These are phyloP conservation scores for Callospermophilus lateralis DNA, from an alignment of 2,113 vertebrate genomes.

Conservation along the genomic window DNA sequence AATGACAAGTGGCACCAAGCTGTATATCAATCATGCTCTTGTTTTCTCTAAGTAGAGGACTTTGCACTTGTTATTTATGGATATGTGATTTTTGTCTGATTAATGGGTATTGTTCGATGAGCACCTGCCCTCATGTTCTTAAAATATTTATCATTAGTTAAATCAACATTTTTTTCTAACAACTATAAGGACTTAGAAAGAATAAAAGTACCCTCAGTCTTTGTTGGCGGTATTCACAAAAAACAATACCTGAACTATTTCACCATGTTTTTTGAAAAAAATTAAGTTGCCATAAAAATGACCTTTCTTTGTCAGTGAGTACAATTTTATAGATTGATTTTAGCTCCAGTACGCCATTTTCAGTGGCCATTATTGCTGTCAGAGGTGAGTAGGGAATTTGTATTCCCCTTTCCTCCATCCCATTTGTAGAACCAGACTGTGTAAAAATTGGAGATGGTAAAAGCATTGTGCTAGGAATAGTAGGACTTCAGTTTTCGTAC, in stretches of 20 bases:
- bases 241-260: conserved; percentile 8
- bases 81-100: not conserved
- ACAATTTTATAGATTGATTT: conserved; percentile 36
- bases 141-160: conserved; percentile 38
- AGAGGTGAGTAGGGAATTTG: not conserved
- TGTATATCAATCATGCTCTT: not conserved
- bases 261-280: conserved; percentile 24
- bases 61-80: not conserved
- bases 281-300: not conserved
- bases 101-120: not conserved
- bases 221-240: not conserved
- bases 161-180: conserved; percentile 40
- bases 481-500: not conserved
- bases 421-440: not conserved
- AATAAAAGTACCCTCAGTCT: not conserved
- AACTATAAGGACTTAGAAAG: not conserved
- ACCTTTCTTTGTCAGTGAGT: conserved; percentile 27
- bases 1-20: not conserved
- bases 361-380: not conserved
- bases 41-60: not conserved
- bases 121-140: conserved; percentile 27
- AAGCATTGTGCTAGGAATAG: not conserved
- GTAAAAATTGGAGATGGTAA: not conserved
- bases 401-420: not conserved
- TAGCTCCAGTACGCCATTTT: conserved; percentile 17